Base-by-base conservation (phyloP, 2,113 vertebrate species). In the Pitta sordida region DNA sequence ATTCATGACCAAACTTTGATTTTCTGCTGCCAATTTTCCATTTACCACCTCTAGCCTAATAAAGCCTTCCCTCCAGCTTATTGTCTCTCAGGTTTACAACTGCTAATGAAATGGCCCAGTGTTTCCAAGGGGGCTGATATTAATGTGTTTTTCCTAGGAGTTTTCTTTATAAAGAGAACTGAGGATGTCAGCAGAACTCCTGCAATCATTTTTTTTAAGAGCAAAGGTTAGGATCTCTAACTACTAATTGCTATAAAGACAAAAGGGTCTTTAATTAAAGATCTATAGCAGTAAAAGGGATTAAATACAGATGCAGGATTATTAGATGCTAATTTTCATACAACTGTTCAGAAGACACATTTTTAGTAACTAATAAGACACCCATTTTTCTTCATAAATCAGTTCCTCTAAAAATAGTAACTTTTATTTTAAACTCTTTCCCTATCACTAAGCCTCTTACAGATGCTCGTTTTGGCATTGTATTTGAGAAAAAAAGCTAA, bases 101-200 rank as follows among this genome's bases (percentile, higher is more conserved):
- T 2, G 6, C 60, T 90, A 86, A 96, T 58, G 69, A 95, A 92
- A 95, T 78, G 69, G 78, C 48, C 3, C 6, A 62, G 36, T 74
- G 87, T 88, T 94, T 95, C 91, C 90, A 67, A 74, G 82, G 87
- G 77, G 93, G 87, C 71, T 86, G 71, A 51, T 85, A 74, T 39
- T 69, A 94, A 80, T 36, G 71, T 77, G 78, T 8, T 82, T 91
- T 77, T 91, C 55, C 63, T 32, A 26, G 65, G 29, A 86, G 64
- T 84, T 75, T 86, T 53, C 60, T 44, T 53, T 73, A 65, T 76
- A 83, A 79, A 71, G 6, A 84, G 80, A 0, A 3, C 41, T 16
- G 32, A 83, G 64, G 64, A 81, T 26, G 22, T 63, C 68, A 52
- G 64, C 76, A 88, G 43, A 80, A 60, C 65, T 93, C n/a, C 82